Evolutionary conservation across 2,888 invertebrate species (phyloP).

Genomic region (Sycophila texana): DNA sequence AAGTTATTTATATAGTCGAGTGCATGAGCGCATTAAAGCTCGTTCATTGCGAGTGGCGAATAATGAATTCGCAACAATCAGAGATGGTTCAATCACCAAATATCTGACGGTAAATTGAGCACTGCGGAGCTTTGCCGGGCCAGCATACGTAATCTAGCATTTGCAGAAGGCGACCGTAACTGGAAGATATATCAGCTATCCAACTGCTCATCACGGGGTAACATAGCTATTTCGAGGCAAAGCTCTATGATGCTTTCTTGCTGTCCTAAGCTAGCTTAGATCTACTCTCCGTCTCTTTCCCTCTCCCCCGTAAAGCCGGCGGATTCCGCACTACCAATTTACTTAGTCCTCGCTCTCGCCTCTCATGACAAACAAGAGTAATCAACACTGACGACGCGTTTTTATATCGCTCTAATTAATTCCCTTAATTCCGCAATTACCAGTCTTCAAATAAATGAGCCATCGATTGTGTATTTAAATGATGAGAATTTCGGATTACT

Average conservation of each 20-base stretch:
- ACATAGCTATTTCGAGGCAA: constrained; percentile 65
- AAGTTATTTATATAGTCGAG: neutral
- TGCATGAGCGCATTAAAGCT: neutral
- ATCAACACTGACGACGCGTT: too few relatives aligned
- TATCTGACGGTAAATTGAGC: neutral
- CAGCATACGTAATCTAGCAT: neutral
- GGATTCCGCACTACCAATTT: constrained; percentile 60
- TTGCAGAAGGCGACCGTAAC: constrained; percentile 42
- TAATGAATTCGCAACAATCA: too few relatives aligned
- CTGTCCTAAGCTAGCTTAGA: constrained; percentile 69
- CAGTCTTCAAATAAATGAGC: too few relatives aligned
- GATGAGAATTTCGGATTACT: too few relatives aligned
- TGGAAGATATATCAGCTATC: constrained; percentile 67
- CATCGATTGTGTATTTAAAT: too few relatives aligned
- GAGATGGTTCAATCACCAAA: too few relatives aligned
- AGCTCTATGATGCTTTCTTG: constrained; percentile 69
- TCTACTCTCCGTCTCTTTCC: constrained; percentile 10
- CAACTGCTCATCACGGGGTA: constrained; percentile 69
- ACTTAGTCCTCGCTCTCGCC: constrained; percentile 51
- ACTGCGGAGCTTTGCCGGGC: too few relatives aligned
- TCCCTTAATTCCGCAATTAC: too few relatives aligned
- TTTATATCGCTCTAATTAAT: too few relatives aligned
- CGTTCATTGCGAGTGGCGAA: too few relatives aligned
- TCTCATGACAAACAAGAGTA: neutral
- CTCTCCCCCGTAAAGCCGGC: constrained; percentile 5